Conservation (phyloP, 2,113 vertebrate genomes). For the Felis chaus region DNA sequence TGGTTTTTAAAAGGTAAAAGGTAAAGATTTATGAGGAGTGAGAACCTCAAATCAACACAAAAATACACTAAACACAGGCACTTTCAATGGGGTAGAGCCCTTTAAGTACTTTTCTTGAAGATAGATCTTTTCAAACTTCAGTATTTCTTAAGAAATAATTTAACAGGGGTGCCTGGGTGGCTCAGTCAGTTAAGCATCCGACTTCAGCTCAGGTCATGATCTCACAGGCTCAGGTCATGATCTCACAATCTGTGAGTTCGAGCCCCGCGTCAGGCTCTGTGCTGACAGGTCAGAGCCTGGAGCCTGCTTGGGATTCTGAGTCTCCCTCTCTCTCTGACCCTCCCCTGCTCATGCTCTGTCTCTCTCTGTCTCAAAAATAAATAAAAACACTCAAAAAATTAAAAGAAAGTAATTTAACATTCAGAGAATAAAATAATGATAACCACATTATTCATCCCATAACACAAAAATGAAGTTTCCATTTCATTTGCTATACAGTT, state of each 20-base stretch:
- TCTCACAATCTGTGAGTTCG: too few relatives aligned
- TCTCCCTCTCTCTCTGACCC: too few relatives aligned
- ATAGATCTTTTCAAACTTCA: not conserved
- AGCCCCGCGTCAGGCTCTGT: too few relatives aligned
- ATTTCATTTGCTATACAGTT: not conserved
- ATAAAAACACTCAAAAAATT: too few relatives aligned
- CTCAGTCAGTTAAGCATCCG: too few relatives aligned
- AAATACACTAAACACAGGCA: not conserved
- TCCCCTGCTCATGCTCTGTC: too few relatives aligned
- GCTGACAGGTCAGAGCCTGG: too few relatives aligned
- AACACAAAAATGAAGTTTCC: slow-evolving; percentile 9
- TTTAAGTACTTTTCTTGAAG: not conserved
- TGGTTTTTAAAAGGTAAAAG: slow-evolving; percentile 15
- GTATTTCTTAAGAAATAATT: not conserved
- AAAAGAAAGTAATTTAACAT: not conserved
- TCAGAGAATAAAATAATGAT: not conserved
- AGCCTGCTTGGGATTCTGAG: too few relatives aligned
- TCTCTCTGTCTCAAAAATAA: too few relatives aligned
- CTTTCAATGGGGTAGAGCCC: not conserved
- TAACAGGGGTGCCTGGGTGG: not conserved
- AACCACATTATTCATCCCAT: not conserved
- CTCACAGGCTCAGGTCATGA: too few relatives aligned
- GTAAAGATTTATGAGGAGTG: not conserved
- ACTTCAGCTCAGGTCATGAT: too few relatives aligned
- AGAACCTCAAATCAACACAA: not conserved